These are phyloP conservation scores for Xestia xanthographa DNA, from an alignment of 2,888 invertebrate genomes.

Conservation along the genomic window DNA sequence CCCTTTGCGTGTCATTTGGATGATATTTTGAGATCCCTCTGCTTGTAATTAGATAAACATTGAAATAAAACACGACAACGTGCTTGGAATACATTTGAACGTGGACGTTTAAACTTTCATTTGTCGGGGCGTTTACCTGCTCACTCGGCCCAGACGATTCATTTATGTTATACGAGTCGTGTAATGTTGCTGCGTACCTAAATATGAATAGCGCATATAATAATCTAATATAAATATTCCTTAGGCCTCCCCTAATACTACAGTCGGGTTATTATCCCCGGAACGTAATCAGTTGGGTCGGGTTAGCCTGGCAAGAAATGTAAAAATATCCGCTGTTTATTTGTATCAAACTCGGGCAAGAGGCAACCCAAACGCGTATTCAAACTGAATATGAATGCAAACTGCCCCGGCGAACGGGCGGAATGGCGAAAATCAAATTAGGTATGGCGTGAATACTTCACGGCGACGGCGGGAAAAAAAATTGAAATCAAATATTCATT, in stretches of 20 bases:
- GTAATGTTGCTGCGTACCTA: conserved; percentile 60
- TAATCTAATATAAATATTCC: conserved; percentile 83
- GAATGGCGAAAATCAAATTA: conserved; percentile 91
- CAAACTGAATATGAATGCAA: conserved; percentile 91
- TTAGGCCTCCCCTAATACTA: conserved; percentile 80
- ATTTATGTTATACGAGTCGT: conserved; percentile 48
- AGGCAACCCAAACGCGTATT: conserved; percentile 90
- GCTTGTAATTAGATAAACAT: conserved; percentile 82
- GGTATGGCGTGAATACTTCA: conserved; percentile 91
- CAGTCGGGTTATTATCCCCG: conserved; percentile 85
- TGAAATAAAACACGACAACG: conserved; percentile 71
- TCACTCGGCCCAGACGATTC: conserved; percentile 37
- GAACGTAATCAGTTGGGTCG: conserved; percentile 90
- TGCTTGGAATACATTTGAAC: conserved; percentile 52
- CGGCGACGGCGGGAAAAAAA: conserved; percentile 89
- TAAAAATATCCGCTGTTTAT: conserved; percentile 90
- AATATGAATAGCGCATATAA: conserved; percentile 73
- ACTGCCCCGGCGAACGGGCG: conserved; percentile 89
- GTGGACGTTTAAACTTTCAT: conserved; percentile 34
- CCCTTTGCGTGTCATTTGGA: conserved; percentile 83
- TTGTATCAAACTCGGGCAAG: conserved; percentile 89
- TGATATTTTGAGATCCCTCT: conserved; percentile 81
- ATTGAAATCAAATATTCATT: conserved; percentile 91
- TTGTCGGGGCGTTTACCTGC: conserved; percentile 38
- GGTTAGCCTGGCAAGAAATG: conserved; percentile 87